Evolutionary conservation across 2,113 vertebrate species (phyloP), one percentile per base, ranked within the genome.

Genomic region (Nerophis ophidion): DNA sequence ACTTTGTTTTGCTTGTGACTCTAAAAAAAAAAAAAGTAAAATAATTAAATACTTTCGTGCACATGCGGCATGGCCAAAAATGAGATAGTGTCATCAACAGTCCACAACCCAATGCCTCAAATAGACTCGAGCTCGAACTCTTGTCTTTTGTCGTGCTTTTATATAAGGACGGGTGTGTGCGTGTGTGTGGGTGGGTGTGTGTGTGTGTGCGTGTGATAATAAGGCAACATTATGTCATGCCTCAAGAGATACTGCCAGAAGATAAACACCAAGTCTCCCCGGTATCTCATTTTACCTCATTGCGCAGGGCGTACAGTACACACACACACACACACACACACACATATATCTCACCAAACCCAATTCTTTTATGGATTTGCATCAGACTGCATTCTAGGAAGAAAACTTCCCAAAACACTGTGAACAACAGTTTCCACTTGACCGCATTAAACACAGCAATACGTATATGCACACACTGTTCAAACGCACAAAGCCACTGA

Each of bases 231-330:
- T 82, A 84, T 72, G 62, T 88, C 84, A 86, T 75, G 67, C 76
- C 85, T 83, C 80, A 1, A 67, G 85, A 88, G 85, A 86, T 72
- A 63, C 72, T 71, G 62, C 76, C 77, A 75, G 61, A 71, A 63
- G 67, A 84, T 85, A 88, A 90, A 89, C 86, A 83, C 60, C 58
- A 63, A 26, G 80, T 88, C 81, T 84, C 84, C 4, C 53, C 78
- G 84, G 84, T 85, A 80, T 80, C 69, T 81, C 71, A 63, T 78
- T 76, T 84, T 80, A 81, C 68, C 63, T 68, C 77, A 81, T 66
- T 78, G 69, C 35, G 54, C 40, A 40, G 50, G 74, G 66, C 35
- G 60, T 44, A 70, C 67, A 70, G 1, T 52, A 19, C 26, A 34
- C 45, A 48, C 44, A 70, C 17, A 48, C 44, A 51, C n/a, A 50